Base-by-base conservation (phyloP, 2,113 vertebrate species). In the Centropus bengalensis region DNA sequence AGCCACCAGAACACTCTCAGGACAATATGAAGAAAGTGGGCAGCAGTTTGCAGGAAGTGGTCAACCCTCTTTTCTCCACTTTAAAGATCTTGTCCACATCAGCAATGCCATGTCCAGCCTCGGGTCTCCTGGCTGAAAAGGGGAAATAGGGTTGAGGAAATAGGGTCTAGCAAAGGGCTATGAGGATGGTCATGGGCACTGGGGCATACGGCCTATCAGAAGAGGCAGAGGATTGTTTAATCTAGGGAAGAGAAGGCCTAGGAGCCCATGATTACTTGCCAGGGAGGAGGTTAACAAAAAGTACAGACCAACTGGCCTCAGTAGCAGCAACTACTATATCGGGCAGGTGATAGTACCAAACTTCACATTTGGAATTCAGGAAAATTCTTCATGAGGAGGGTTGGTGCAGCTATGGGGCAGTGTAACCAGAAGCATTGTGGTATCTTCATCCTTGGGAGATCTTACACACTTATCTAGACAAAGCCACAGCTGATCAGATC, bases 391-490 rank as follows among this genome's bases (percentile, higher is more conserved):
- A 8, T 27, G 40, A 14, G 52, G 51, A 78, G 16, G 1, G 10
- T 11, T 11, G 12, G 11, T 82, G 26, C 20, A 47, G 49, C 22
- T 44, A 47, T 64, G 14, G n/a, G 58, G 40, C 32, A 88, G 54
- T 32, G 26, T 73, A 68, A 87, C 24, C 38, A 75, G 38, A 76
- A 15, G 6, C 0, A 0, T 20, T 79, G 32, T 75, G 44, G 20
- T 71, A 55, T 38, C 75, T 91, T 71, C 62, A 5, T 89, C 75
- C 62, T 88, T 88, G 88, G 88, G 91, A 93, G 82, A 75, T 93
- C 86, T 88, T 60, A 62, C 40, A 77, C 33, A 15, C 23, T 85
- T 83, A 82, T 88, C 93, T 93, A 94, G 94, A 94, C 88, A 94
- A 85, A 94, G 67, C 49, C 44, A 47, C 75, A 93, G 82, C 91